Conservation (phyloP, 1,140 invertebrate genomes). For the Melitaea cinxia region DNA sequence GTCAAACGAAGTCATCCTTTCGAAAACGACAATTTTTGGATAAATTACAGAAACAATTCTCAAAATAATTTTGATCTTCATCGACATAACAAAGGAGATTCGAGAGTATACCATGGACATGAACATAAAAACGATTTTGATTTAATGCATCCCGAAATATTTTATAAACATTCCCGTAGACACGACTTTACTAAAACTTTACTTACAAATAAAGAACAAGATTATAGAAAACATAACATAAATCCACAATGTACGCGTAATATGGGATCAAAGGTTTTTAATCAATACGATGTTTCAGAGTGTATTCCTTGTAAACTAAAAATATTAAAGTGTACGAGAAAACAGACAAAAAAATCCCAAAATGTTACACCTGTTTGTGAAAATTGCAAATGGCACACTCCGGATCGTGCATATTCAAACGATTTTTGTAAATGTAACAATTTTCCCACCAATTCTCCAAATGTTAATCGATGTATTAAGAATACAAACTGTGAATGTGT, state of each 20-base stretch:
- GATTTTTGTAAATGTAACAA: conserved; percentile 46
- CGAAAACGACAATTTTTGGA: conserved; percentile 38
- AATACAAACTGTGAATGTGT: conserved; percentile 50
- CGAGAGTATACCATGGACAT: conserved; percentile 45
- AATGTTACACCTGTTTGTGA: conserved; percentile 13
- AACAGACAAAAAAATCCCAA: conserved; percentile 37
- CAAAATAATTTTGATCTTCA: conserved; percentile 33
- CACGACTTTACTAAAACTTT: conserved; percentile 32
- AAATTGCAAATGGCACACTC: conserved; percentile 4
- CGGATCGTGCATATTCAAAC: conserved; percentile 10
- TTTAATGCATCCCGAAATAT: neutral
- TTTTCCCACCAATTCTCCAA: conserved; percentile 28
- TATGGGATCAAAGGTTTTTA: conserved; percentile 4
- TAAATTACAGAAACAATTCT: conserved; percentile 40
- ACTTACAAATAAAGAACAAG: conserved; percentile 21
- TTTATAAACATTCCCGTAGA: conserved; percentile 39
- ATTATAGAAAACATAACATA: conserved; percentile 43
- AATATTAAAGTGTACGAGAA: conserved; percentile 50
- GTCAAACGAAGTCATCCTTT: conserved; percentile 40
- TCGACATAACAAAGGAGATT: conserved; percentile 51
- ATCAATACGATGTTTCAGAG: conserved; percentile 12
- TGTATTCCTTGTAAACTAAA: conserved; percentile 19
- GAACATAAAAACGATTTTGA: no score
- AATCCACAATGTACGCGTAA: conserved; percentile 53
- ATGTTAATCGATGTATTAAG: conserved; percentile 32